Evolutionary conservation across 1,140 invertebrate species (phyloP).

Genomic region (Drosophila lowei): DNA sequence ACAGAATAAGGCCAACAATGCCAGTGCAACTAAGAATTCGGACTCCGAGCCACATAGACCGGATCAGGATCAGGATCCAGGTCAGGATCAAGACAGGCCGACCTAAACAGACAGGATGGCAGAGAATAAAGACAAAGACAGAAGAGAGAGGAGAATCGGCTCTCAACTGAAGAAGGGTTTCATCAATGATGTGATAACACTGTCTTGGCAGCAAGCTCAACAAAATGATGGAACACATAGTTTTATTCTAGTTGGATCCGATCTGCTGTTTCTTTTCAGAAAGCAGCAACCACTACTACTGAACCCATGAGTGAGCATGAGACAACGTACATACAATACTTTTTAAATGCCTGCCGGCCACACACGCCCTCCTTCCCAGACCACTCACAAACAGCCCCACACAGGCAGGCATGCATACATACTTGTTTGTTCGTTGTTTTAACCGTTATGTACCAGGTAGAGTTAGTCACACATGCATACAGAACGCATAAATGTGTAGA

Average conservation of each 20-base stretch:
- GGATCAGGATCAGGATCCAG: slow-evolving; percentile 2
- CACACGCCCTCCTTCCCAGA: too few species aligned
- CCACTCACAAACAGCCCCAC: neutral
- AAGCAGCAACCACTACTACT: neutral
- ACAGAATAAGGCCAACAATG: slow-evolving; percentile 48
- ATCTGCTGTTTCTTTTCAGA: too few species aligned
- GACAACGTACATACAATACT: slow-evolving; percentile 6
- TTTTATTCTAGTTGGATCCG: neutral
- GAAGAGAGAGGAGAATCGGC: neutral
- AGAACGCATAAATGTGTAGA: neutral
- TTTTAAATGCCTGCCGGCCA: neutral
- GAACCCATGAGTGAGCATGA: slow-evolving; percentile 7
- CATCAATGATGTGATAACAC: slow-evolving; percentile 57
- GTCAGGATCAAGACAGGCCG: neutral
- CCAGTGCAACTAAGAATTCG: slow-evolving; percentile 33
- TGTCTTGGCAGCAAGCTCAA: slow-evolving; percentile 51
- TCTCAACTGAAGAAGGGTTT: slow-evolving; percentile 49
- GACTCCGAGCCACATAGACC: slow-evolving; percentile 24
- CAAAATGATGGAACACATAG: neutral
- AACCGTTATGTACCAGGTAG: slow-evolving; percentile 20
- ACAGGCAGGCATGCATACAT: neutral
- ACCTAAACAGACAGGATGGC: too few species aligned
- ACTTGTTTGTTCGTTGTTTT: slow-evolving; percentile 38
- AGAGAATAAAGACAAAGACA: slow-evolving; percentile 1
- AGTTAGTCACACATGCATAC: slow-evolving; percentile 16